A percentile compares a stretch with the other conserved stretches of the same genome.
phyloP scores from a whole-genome alignment of 23 tunicate species.

The Corella eumyota region DNA sequence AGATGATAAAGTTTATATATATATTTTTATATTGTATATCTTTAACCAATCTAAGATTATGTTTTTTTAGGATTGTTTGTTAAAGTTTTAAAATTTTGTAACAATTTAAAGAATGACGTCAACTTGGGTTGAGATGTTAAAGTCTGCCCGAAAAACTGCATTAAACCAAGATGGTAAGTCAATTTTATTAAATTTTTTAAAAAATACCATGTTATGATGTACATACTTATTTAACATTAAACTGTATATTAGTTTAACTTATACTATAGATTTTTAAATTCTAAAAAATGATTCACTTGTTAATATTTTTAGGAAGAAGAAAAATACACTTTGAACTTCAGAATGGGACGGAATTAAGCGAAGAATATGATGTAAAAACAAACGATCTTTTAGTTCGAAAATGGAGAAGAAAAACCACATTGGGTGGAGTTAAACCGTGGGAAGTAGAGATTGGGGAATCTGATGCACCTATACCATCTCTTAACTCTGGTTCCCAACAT shows the following conservation, averaged over 20 bases:
- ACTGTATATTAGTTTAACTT: too few species aligned
- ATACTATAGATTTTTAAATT: too few species aligned
- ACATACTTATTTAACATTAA: background rate
- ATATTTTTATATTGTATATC: too few species aligned
- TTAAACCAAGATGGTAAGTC: slow-evolving; percentile 72
- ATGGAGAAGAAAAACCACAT: slow-evolving; percentile 59
- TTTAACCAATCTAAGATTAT: too few species aligned
- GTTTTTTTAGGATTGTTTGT: too few species aligned
- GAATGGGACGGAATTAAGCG: slow-evolving; percentile 64
- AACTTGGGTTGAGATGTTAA: slow-evolving; percentile 71
- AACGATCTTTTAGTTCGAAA: slow-evolving; percentile 62
- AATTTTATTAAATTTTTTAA: too few species aligned
- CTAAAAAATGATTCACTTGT: too few species aligned
- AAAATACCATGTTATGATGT: background rate
- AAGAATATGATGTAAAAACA: slow-evolving; percentile 85
- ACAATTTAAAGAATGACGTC: too few species aligned
- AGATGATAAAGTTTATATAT: too few species aligned
- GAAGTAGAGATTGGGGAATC: slow-evolving; percentile 81
- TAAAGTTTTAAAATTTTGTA: too few species aligned
- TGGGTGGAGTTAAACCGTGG: slow-evolving; percentile 69
- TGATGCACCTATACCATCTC: slow-evolving; percentile 31
- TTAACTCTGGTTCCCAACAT: slow-evolving; percentile 20
- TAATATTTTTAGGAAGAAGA: slow-evolving; percentile 29
- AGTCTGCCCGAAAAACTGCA: slow-evolving; percentile 69
- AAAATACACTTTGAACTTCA: slow-evolving; percentile 66